Evolutionary conservation across 2,888 invertebrate species (phyloP).

Genomic region (Ochropleura plecta): DNA sequence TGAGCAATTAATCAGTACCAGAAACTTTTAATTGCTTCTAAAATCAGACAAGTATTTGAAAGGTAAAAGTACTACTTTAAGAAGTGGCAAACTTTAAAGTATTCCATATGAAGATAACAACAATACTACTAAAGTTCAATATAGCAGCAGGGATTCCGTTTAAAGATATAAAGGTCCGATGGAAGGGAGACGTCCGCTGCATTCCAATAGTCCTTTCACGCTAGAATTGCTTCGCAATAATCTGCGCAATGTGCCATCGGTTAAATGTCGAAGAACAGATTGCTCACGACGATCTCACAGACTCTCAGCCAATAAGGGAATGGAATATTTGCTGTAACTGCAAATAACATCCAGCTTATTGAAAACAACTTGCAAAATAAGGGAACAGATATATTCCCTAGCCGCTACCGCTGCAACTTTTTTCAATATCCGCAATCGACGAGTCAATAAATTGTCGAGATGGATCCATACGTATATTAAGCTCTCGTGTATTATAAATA

Average conservation of each 20-base stretch:
- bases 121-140: conserved; percentile 3
- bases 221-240: conserved; percentile 78
- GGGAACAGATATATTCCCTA: conserved; percentile 44
- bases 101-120: not conserved
- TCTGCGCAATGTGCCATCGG: conserved; percentile 74
- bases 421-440: conserved; percentile 63
- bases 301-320: conserved; percentile 36
- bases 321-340: conserved; percentile 53
- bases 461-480: not conserved
- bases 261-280: conserved; percentile 78
- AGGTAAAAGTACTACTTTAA: not conserved
- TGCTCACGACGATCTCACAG: conserved; percentile 61
- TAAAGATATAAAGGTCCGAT: conserved; percentile 53
- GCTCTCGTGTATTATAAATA: conserved; percentile 16
- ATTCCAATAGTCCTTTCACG: conserved; percentile 84
- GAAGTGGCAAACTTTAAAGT: not conserved
- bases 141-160: conserved; percentile 52
- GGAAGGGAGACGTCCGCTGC: conserved; percentile 75
- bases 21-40: not conserved
- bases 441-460: conserved; percentile 17
- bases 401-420: conserved; percentile 58
- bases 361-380: conserved; percentile 48
- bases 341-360: conserved; percentile 58
- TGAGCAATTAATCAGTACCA: not conserved
- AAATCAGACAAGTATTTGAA: not conserved